Evolutionary conservation across 2,797 vertebrate genomes (phyloP).

Genomic region (Toxotes lorentzi): DNA sequence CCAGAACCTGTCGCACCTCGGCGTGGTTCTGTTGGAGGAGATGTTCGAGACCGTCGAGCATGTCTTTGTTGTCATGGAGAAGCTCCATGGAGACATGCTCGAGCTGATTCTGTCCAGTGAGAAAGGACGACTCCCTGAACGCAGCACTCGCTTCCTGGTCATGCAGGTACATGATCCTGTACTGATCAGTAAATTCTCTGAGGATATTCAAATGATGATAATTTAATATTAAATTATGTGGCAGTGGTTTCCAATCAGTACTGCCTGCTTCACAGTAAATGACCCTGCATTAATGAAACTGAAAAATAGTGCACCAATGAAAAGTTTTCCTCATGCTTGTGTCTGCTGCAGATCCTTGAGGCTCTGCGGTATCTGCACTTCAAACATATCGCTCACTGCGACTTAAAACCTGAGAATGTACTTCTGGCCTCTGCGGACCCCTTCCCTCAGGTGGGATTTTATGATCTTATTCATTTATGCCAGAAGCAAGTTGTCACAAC

Average conservation of each 20-base stretch:
- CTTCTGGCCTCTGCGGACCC: conserved; percentile 83
- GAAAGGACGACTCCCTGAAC: conserved; percentile 84
- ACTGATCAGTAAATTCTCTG: neutral
- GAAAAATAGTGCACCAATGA: too few relatives aligned
- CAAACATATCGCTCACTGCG: conserved; percentile 86
- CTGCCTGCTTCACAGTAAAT: too few relatives aligned
- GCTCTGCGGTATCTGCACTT: conserved; percentile 86
- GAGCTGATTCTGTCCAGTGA: conserved; percentile 88
- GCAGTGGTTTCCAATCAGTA: too few relatives aligned
- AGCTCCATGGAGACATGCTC: conserved; percentile 88
- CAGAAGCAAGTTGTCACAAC: accelerated
- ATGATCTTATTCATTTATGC: accelerated
- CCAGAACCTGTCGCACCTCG: conserved; percentile 83
- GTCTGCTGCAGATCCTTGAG: conserved; percentile 80
- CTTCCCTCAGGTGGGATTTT: conserved; percentile 79
- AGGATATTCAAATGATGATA: too few relatives aligned
- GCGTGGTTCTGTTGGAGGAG: conserved; percentile 81
- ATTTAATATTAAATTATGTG: too few relatives aligned
- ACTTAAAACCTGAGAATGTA: conserved; percentile 88
- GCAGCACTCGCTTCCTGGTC: conserved; percentile 84
- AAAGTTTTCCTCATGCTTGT: neutral
- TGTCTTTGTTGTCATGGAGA: conserved; percentile 87
- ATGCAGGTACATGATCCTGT: conserved; percentile 71
- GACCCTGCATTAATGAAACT: neutral
- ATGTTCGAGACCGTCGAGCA: conserved; percentile 83